Conservation (phyloP, 35 echinoderm and acorn worm genomes). For the Holothuria glaberrima region DNA sequence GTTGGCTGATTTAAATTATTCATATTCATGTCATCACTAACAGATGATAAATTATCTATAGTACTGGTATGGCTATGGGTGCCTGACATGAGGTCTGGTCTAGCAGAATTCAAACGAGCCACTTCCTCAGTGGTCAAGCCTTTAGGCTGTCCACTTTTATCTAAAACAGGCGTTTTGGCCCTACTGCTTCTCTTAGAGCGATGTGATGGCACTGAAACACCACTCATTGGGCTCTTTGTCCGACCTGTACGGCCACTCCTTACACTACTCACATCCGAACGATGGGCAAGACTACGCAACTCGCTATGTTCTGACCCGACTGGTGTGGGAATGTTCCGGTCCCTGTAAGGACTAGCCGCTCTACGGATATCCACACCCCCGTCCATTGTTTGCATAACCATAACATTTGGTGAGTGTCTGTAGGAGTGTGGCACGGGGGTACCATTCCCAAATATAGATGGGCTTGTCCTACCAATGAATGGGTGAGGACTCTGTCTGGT, state of each 20-base stretch:
- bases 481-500: slow-evolving; percentile 72
- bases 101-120: slow-evolving; percentile 79
- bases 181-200: background rate
- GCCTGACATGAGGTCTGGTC: slow-evolving; percentile 87
- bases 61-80: slow-evolving; percentile 96
- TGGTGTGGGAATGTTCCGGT: slow-evolving; percentile 62
- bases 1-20: slow-evolving; percentile 60
- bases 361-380: slow-evolving; percentile 49
- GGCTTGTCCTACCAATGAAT: slow-evolving; percentile 35
- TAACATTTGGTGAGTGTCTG: slow-evolving; percentile 35
- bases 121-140: slow-evolving; percentile 96
- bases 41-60: slow-evolving; percentile 90
- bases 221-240: slow-evolving; percentile 66
- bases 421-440: slow-evolving; percentile 12
- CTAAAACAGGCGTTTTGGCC: slow-evolving; percentile 58
- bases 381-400: slow-evolving; percentile 36
- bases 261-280: slow-evolving; percentile 78
- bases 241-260: slow-evolving; percentile 60
- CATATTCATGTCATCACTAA: slow-evolving; percentile 60
- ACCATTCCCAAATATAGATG: slow-evolving; percentile 46
- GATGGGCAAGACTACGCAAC: slow-evolving; percentile 78
- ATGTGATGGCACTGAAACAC: background rate
- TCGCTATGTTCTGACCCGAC: slow-evolving; percentile 88
- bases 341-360: slow-evolving; percentile 65
- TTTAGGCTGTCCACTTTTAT: slow-evolving; percentile 28